Conservation (phyloP, 2,113 vertebrate genomes). For the Trematomus loennbergii region DNA sequence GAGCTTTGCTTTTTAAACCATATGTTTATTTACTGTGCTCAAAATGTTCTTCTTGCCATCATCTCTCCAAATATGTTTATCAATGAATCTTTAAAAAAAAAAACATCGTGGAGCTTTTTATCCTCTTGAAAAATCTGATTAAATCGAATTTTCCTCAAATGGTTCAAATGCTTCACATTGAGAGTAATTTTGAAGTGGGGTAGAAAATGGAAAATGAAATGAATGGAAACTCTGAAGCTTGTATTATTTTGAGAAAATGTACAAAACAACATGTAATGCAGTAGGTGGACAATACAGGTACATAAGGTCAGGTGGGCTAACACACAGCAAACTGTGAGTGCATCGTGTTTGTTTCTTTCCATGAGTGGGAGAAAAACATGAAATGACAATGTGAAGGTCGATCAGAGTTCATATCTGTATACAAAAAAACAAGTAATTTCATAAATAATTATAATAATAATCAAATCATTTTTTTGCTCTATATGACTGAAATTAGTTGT, state of each 20-base stretch:
- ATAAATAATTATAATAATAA: neutral
- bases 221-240: neutral
- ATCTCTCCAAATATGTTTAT: neutral
- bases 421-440: conserved; percentile 1
- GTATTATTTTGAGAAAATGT: conserved; percentile 4
- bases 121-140: neutral
- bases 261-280: conserved; percentile 34
- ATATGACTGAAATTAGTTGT: neutral
- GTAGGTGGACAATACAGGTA: neutral
- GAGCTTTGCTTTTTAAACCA: neutral
- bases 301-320: conserved; percentile 1
- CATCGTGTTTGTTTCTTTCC: conserved; percentile 24
- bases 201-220: neutral
- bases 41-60: neutral
- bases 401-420: conserved; percentile 7
- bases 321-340: neutral
- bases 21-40: neutral
- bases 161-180: neutral
- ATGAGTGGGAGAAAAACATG: conserved; percentile 34
- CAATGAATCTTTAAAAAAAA: neutral
- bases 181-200: neutral
- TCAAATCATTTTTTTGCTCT: neutral
- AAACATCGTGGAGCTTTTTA: neutral
- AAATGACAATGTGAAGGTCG: conserved; percentile 32
- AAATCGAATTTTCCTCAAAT: conserved; percentile 7